Evolutionary conservation across 1,140 invertebrate genomes (phyloP).

Genomic region (Daktulosphaira vitifoliae): DNA sequence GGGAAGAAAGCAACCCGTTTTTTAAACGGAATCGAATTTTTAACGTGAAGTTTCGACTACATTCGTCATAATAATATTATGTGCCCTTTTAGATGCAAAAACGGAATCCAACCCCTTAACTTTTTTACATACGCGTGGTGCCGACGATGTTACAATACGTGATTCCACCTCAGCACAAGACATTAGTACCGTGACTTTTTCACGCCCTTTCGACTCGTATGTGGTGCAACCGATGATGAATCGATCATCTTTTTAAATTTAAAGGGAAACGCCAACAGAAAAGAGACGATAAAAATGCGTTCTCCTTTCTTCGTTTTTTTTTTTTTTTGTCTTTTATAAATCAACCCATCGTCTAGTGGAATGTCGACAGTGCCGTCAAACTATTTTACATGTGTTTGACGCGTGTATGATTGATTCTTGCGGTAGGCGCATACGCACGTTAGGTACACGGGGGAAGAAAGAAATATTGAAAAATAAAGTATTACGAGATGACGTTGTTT

Average conservation of each 20-base stretch:
- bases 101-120: not conserved
- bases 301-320: not conserved
- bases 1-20: constrained; percentile 8
- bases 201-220: constrained; percentile 1
- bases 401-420: constrained; percentile 32
- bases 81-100: not conserved
- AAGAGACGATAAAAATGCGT: not conserved
- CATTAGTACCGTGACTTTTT: constrained; percentile 15
- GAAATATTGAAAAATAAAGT: constrained; percentile 14
- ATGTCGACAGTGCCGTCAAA: constrained; percentile 25
- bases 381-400: constrained; percentile 29
- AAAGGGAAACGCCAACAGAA: constrained; percentile 1
- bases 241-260: constrained; percentile 31
- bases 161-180: not conserved
- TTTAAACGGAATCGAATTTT: constrained; percentile 5
- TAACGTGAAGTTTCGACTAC: constrained; percentile 14
- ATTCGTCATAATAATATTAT: constrained; percentile 18
- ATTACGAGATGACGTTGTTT: constrained; percentile 18
- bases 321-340: not conserved
- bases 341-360: not conserved
- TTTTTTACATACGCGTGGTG: not conserved
- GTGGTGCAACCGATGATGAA: constrained; percentile 24
- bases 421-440: not conserved
- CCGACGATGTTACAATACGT: not conserved
- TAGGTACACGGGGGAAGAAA: not conserved